Evolutionary conservation across 35 echinoderm and acorn worm genomes (phyloP).

Genomic region (Ophioderma brevispina): DNA sequence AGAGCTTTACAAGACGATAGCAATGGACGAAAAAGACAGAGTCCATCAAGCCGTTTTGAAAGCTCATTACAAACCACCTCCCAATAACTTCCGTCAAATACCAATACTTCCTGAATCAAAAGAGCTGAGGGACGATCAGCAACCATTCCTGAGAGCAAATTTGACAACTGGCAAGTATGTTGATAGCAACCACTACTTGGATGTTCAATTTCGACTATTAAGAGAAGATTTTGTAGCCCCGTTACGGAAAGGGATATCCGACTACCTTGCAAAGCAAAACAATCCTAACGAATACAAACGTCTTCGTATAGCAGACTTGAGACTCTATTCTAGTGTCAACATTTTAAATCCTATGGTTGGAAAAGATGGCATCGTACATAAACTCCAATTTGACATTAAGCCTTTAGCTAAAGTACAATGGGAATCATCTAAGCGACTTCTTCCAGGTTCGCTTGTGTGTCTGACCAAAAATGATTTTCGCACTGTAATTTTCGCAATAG

Average conservation of each 20-base stretch:
- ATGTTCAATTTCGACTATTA: constrained; percentile 65
- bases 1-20: not conserved
- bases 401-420: constrained; percentile 53
- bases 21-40: no score
- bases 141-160: constrained; percentile 15
- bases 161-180: constrained; percentile 25
- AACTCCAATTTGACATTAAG: constrained; percentile 47
- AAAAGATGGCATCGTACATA: constrained; percentile 59
- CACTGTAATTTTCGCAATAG: constrained; percentile 76
- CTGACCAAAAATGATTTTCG: constrained; percentile 79
- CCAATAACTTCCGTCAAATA: constrained; percentile 20
- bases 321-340: constrained; percentile 64
- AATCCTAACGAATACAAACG: constrained; percentile 8
- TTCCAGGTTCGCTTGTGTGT: constrained; percentile 85
- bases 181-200: constrained; percentile 53
- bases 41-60: no score
- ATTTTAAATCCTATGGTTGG: constrained; percentile 49
- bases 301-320: constrained; percentile 53
- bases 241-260: no score
- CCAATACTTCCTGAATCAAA: constrained; percentile 25
- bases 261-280: no score
- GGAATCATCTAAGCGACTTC: constrained; percentile 64
- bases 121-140: not conserved
- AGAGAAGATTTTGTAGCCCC: constrained; percentile 63
- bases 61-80: no score